phyloP scores from a whole-genome alignment of 2,888 invertebrate genomes.

The Nomada ruficornis region DNA sequence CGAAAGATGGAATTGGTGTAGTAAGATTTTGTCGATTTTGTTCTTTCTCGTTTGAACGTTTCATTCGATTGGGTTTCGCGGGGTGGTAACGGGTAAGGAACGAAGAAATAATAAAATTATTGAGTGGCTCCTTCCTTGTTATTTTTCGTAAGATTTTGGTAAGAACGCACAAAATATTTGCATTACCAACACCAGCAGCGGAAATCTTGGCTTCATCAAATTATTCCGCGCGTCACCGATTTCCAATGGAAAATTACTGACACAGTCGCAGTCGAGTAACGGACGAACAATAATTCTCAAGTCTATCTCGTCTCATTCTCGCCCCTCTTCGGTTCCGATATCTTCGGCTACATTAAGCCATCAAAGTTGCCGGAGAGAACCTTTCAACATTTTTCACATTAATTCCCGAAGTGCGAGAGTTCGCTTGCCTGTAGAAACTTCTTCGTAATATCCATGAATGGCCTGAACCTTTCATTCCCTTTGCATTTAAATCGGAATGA shows the following conservation, averaged over 20 bases:
- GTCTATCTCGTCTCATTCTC: slow-evolving; percentile 35
- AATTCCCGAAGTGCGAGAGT: slow-evolving; percentile 23
- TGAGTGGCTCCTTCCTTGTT: no score
- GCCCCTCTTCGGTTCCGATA: slow-evolving; percentile 25
- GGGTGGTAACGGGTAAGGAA: no score
- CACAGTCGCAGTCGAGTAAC: slow-evolving; percentile 55
- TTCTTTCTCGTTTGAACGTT: no score
- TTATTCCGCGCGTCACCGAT: slow-evolving; percentile 42
- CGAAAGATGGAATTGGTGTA: no score
- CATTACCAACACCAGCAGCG: slow-evolving; percentile 4
- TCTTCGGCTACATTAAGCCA: slow-evolving; percentile 55
- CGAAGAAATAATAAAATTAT: no score
- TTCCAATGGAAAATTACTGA: slow-evolving; percentile 51
- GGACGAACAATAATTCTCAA: slow-evolving; percentile 61
- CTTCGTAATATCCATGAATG: slow-evolving; percentile 23
- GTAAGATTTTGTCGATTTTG: no score
- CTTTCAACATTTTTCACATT: slow-evolving; percentile 40
- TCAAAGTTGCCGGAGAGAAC: slow-evolving; percentile 23
- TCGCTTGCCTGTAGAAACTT: slow-evolving; percentile 10
- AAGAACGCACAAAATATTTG: not conserved
- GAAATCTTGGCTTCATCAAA: slow-evolving; percentile 35
- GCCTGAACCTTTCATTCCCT: slow-evolving; percentile 2
- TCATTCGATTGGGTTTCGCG: no score
- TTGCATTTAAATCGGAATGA: slow-evolving; percentile 38
- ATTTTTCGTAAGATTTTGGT: no score